Base-by-base conservation (phyloP, 1,140 invertebrate species). In the Venturia canescens region DNA sequence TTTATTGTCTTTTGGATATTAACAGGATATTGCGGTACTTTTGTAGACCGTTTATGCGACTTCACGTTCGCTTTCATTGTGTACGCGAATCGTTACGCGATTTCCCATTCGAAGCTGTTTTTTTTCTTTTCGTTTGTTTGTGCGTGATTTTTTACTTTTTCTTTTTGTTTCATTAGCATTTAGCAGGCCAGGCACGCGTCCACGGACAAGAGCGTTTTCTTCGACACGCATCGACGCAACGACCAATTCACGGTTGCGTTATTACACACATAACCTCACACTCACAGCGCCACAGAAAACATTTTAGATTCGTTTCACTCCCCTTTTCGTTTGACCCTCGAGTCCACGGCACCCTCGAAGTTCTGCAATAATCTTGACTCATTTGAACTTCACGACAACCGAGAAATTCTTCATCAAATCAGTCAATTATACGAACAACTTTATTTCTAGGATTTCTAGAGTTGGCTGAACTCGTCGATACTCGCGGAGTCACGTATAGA, bases 101-200 rank as follows among this genome's bases (percentile, higher is more conserved):
- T 57, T n/a, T 57, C 18, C 53, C 66, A 72, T 80, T 63, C 67
- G 48, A 57, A 75, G 78, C 13, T 44, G 5, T 44, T 44, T 13
- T 5, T 44, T 3, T 44, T 5, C 13, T 44, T 44, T 44, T 44
- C n/a, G n/a, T 76, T 67, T 78, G 1, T n/a, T 57, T 57, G n/a
- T n/a, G n/a, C n/a, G n/a, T n/a, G n/a, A n/a, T 57, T 53, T 13
- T 11, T 53, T 53, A 1, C 53, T 44, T 44, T 44, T 44, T 57
- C 53, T 57, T 57, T 23, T 57, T 21, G 18, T 57, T n/a, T n/a
- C 80, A 87, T 87, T 86, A 84, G 80, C 81, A 87, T 86, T 87
- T 86, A 81, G 82, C 83, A 87, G 75, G 83, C 82, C 75, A 80
- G 77, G 80, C 82, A 83, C 79, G 84, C 84, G 50, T 76, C 76